Percentiles rank a stretch among this genome's conserved stretches.
These are phyloP conservation scores for Lipophrys pholis DNA, from an alignment of 2,113 vertebrate genomes.

Conservation along the genomic window DNA sequence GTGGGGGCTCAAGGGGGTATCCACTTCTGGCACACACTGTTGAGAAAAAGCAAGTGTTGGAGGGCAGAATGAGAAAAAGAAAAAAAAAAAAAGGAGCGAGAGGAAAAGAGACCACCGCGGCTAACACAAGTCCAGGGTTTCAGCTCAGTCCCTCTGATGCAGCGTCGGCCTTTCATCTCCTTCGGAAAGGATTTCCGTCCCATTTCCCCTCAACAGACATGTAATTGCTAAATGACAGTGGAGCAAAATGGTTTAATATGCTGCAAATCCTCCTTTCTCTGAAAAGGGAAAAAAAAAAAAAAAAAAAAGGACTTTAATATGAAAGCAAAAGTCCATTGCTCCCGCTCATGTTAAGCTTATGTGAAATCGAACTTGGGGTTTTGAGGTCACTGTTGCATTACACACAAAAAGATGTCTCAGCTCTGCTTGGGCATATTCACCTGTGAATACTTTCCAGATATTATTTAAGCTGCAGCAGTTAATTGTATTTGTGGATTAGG, in stretches of 20 bases:
- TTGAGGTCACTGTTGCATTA: conserved; percentile 9
- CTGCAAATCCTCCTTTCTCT: conserved; percentile 65
- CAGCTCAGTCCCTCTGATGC: conserved; percentile 56
- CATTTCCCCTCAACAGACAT: conserved; percentile 66
- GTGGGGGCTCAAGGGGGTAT: conserved; percentile 13
- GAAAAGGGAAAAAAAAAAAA: conserved; percentile 15
- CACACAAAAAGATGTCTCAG: conserved; percentile 10
- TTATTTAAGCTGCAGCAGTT: neutral
- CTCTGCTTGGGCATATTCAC: conserved; percentile 9
- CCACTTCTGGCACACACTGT: conserved; percentile 46
- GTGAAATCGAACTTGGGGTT: conserved; percentile 37
- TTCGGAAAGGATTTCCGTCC: conserved; percentile 67
- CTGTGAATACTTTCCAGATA: neutral
- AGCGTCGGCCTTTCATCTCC: conserved; percentile 74
- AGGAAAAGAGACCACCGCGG: conserved; percentile 52
- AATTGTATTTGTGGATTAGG: neutral
- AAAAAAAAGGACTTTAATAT: conserved; percentile 26
- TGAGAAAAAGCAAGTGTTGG: conserved; percentile 48
- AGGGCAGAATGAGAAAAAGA: too few relatives aligned
- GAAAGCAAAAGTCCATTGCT: conserved; percentile 32
- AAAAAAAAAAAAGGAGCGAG: too few relatives aligned
- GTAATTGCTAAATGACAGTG: conserved; percentile 76
- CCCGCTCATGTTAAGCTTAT: conserved; percentile 32
- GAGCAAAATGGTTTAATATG: conserved; percentile 73
- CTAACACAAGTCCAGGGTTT: conserved; percentile 56